Conservation (phyloP, 2,797 vertebrate genomes). For the Chaunax sp. region DNA sequence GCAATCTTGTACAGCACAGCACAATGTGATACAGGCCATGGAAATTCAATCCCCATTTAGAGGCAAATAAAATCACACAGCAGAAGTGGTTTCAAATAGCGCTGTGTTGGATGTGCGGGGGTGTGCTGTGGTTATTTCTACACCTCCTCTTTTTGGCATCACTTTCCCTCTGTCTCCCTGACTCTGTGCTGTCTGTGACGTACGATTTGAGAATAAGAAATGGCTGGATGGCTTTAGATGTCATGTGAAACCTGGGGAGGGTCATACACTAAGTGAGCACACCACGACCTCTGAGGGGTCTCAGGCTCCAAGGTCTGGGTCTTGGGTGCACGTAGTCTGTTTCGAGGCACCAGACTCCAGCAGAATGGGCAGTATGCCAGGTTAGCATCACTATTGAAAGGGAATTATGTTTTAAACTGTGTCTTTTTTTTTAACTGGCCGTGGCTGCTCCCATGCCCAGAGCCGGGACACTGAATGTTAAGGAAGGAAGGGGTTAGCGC, state of each 20-base stretch:
- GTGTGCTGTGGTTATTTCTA: slow-evolving; percentile 78
- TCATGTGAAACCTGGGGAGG: slow-evolving; percentile 82
- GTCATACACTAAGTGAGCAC: slow-evolving; percentile 75
- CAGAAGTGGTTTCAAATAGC: slow-evolving; percentile 85
- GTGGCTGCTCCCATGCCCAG: slow-evolving; percentile 52
- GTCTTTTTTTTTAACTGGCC: slow-evolving; percentile 30
- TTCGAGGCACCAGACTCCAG: slow-evolving; percentile 57
- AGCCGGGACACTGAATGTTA: slow-evolving; percentile 18
- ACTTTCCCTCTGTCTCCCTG: slow-evolving; percentile 71
- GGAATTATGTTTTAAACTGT: slow-evolving; percentile 61
- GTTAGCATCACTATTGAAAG: slow-evolving; percentile 56
- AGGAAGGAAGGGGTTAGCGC: slow-evolving; percentile 20
- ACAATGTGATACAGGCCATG: slow-evolving; percentile 85
- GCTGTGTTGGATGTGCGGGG: slow-evolving; percentile 71
- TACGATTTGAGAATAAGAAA: slow-evolving; percentile 72
- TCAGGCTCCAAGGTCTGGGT: slow-evolving; percentile 52
- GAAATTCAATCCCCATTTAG: slow-evolving; percentile 87
- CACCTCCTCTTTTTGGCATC: slow-evolving; percentile 72
- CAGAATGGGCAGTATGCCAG: slow-evolving; percentile 60
- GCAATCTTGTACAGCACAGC: slow-evolving; percentile 86
- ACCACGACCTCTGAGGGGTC: slow-evolving; percentile 57
- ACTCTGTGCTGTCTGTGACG: slow-evolving; percentile 66
- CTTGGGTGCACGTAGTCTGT: slow-evolving; percentile 44
- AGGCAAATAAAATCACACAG: slow-evolving; percentile 84
- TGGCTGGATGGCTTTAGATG: slow-evolving; percentile 76